Evolutionary conservation across 2,888 invertebrate genomes (phyloP), one percentile per base, ranked within the genome.

Genomic region (Eristalinus aeneus): DNA sequence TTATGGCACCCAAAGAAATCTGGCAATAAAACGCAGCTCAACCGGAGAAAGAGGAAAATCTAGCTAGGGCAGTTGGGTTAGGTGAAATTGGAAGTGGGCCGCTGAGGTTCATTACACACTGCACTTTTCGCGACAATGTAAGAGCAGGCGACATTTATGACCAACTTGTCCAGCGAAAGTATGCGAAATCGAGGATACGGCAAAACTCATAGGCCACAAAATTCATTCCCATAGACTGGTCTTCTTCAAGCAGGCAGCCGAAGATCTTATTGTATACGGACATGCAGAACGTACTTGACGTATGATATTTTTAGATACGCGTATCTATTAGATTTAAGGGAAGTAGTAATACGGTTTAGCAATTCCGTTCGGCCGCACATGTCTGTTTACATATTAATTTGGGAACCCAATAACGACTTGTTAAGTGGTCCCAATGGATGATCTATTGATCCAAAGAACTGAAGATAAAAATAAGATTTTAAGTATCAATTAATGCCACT

Each of bases 401-500:
- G 71, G 46, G 46, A 63, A 56, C 31, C 46, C 61, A 76, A 81
- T 75, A 60, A 81, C 71, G 81, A 81, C 81, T 81, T 81, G 75
- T 81, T 81, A 81, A 81, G 75, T 81, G 75, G 75, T 81, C 75
- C 65, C 81, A 71, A 60, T 75, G 75, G 81, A 81, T 72, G 75
- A 81, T 81, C 81, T 81, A 81, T 75, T 81, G 81, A 65, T 74
- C 74, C 74, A 64, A 68, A 75, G 69, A 58, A 56, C 32, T 71
- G 60, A 16, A 71, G 69, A 73, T 71, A 73, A 75, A 75, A 75
- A 75, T 75, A 79, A 46, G 79, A 85, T 68, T 75, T 80, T 85
- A 72, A 85, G 75, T 72, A 80, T 56, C 80, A 85, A 85, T 85
- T 76, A 85, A 85, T 76, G 79, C 63, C 75, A 85, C 75, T 81